phyloP scores from a whole-genome alignment of 2,888 invertebrate genomes.

The Athalia rosae region DNA sequence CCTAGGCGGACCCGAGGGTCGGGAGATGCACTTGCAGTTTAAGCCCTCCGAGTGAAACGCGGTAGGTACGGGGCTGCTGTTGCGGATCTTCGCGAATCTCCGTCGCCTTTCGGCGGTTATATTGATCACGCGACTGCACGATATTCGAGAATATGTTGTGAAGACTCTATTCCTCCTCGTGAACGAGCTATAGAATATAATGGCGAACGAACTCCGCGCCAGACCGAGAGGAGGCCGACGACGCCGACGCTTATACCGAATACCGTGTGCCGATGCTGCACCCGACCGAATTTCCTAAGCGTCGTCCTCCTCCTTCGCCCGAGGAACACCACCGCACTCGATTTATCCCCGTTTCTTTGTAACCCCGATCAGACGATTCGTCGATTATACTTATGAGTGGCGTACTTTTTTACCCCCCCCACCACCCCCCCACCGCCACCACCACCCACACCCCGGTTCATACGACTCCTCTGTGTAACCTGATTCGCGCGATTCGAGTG shows the following conservation, averaged over 20 bases:
- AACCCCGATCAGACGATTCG: too few relatives aligned
- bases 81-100: constrained; percentile 66
- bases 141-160: constrained; percentile 65
- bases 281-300: constrained; percentile 1
- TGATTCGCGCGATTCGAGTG: too few relatives aligned
- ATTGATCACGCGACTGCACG: constrained; percentile 70
- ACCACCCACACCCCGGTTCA: too few relatives aligned
- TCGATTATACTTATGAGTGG: too few relatives aligned
- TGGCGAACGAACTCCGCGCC: constrained; percentile 52
- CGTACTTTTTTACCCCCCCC: too few relatives aligned
- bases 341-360: too few relatives aligned
- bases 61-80: constrained; percentile 46
- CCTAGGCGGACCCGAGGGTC: constrained; percentile 9
- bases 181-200: constrained; percentile 60
- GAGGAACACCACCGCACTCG: too few relatives aligned
- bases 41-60: constrained; percentile 19
- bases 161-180: constrained; percentile 56
- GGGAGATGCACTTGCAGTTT: constrained; percentile 32
- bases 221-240: constrained; percentile 56
- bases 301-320: too few relatives aligned
- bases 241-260: too few relatives aligned
- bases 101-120: constrained; percentile 67
- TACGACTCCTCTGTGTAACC: too few relatives aligned
- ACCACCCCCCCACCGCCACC: too few relatives aligned
- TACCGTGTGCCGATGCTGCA: too few relatives aligned